These are phyloP conservation scores for Spilosoma lubricipeda DNA, from an alignment of 2,888 invertebrate genomes.

Conservation along the genomic window DNA sequence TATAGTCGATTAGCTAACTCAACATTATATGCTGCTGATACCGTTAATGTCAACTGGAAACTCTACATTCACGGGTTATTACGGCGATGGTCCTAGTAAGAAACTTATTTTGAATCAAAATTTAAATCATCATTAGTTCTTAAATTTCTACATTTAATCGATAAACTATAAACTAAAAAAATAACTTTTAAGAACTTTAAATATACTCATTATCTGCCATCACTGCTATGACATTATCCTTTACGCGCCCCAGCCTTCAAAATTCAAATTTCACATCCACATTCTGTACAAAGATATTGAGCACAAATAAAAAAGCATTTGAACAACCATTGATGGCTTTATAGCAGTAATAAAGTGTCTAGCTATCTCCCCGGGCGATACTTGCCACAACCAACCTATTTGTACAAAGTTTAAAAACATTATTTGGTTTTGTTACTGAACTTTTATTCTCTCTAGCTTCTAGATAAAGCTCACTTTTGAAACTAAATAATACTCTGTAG, in stretches of 20 bases:
- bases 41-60: no score
- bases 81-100: no score
- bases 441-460: conserved; percentile 1
- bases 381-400: conserved; percentile 34
- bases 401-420: conserved; percentile 33
- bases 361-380: conserved; percentile 22
- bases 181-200: no score
- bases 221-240: not conserved
- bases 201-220: not conserved
- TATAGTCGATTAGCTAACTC: no score
- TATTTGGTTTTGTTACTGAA: conserved; percentile 4
- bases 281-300: not conserved
- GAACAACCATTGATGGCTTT: conserved; percentile 1
- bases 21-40: no score
- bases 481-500: not conserved
- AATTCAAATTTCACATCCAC: not conserved
- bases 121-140: no score
- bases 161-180: no score
- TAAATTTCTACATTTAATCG: no score
- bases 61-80: no score
- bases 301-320: not conserved
- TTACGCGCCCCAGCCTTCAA: not conserved
- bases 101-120: no score
- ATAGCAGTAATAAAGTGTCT: conserved; percentile 7
- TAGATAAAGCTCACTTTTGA: conserved; percentile 5